Evolutionary conservation across 2,113 vertebrate genomes (phyloP).

Genomic region (Notechis scutatus): DNA sequence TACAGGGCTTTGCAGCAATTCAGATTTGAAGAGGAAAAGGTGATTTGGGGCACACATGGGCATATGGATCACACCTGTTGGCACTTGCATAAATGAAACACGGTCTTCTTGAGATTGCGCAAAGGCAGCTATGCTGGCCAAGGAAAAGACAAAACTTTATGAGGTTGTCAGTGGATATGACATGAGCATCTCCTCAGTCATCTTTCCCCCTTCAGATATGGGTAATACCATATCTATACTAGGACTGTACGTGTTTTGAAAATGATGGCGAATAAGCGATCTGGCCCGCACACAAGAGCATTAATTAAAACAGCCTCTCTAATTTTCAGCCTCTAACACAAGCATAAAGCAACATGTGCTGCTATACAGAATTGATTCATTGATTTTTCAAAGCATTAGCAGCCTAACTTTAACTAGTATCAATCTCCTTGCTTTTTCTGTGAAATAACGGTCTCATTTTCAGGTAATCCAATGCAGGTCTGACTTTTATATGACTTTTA

Average conservation of each 20-base stretch:
- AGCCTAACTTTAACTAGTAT: not conserved
- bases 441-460: not conserved
- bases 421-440: not conserved
- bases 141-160: not conserved
- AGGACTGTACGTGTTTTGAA: not conserved
- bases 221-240: not conserved
- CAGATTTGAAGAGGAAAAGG: not conserved
- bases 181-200: not conserved
- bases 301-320: not conserved
- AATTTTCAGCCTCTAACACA: not conserved
- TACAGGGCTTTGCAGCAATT: not conserved
- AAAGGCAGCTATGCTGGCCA: not conserved
- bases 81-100: not conserved
- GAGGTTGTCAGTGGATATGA: not conserved
- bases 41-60: not conserved
- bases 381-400: not conserved
- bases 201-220: not conserved
- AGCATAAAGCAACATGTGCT: not conserved
- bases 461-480: not conserved
- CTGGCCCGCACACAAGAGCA: not conserved
- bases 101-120: not conserved
- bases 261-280: not conserved
- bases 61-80: not conserved
- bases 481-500: not conserved
- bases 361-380: not conserved